Base-by-base conservation (phyloP, 2,113 vertebrate species). In the Saguinus midas region DNA sequence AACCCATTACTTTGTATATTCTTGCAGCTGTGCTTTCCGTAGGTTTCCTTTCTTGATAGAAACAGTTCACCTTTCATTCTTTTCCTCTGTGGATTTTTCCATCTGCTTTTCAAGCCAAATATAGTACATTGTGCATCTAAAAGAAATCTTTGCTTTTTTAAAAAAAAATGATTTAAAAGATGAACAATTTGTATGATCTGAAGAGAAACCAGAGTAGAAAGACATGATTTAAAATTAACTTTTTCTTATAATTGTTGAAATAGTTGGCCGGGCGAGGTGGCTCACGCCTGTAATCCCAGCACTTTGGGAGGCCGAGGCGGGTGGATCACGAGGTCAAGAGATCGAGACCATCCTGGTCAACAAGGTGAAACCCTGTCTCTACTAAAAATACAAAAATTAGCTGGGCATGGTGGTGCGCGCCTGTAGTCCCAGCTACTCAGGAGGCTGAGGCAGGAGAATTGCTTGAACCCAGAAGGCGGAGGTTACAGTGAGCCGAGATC, bases 201-300 rank as follows among this genome's bases (percentile, higher is more conserved):
- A 64, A 64, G 27, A 64, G 61, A 64, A 64, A 32, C 27, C 61
- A 64, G 61, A 64, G 61, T 64, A 64, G 61, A 79, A 81, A 83
- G 32, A 64, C 58, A 91, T 43, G 27, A 45, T 84, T 95, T 57
- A 73, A 87, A 78, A 85, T 57, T 66, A 76, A 21, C 75, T 75
- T 91, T 81, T 93, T 89, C 52, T n/a, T 80, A 94, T 80, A 94
- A 68, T 86, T 93, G n/a, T 94, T 93, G 55, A 81, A 92, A 92
- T 94, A 87, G n/a, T 82, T 86, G 37, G 37, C 37, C 37, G 37
- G 37, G 37, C 37, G 3, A 40, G 37, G 37, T 40, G 37, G 37
- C 37, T 40, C 37, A 40, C 37, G 37, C 37, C 37, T 40, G 3
- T 40, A 40, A 40, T 40, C 37, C 37, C 37, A 40, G 37, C 37